These are phyloP conservation scores for Siniperca chuatsi DNA, from an alignment of 2,113 vertebrate species.

Conservation along the genomic window DNA sequence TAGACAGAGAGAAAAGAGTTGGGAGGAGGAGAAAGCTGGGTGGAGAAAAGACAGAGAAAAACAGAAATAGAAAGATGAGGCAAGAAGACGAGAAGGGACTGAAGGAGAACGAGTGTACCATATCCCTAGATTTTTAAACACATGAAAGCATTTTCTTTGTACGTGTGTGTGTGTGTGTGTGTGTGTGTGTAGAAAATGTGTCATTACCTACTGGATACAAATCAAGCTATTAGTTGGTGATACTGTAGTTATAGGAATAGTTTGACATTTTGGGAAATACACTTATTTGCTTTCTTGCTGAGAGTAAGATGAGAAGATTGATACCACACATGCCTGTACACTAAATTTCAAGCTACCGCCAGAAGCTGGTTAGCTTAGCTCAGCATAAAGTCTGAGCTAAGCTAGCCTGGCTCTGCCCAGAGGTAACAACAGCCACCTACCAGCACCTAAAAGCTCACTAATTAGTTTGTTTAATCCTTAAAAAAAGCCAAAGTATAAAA, in stretches of 20 bases:
- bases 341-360: background rate
- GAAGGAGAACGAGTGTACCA: background rate
- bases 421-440: background rate
- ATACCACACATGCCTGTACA: background rate
- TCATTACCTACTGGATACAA: no score
- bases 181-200: no score
- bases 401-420: no score
- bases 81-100: background rate
- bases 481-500: background rate
- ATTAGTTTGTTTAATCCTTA: background rate
- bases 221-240: background rate
- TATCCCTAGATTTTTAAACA: background rate
- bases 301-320: background rate
- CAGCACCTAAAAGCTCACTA: background rate
- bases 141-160: background rate
- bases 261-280: background rate
- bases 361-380: background rate
- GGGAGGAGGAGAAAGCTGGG: conserved; percentile 45
- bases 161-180: background rate
- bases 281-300: background rate
- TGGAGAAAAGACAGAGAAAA: conserved; percentile 9
- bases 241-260: background rate
- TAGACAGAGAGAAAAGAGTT: conserved; percentile 46
- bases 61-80: conserved; percentile 18
- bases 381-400: background rate